Conservation (phyloP, 2,797 vertebrate species). For the Aphelocoma californica region DNA sequence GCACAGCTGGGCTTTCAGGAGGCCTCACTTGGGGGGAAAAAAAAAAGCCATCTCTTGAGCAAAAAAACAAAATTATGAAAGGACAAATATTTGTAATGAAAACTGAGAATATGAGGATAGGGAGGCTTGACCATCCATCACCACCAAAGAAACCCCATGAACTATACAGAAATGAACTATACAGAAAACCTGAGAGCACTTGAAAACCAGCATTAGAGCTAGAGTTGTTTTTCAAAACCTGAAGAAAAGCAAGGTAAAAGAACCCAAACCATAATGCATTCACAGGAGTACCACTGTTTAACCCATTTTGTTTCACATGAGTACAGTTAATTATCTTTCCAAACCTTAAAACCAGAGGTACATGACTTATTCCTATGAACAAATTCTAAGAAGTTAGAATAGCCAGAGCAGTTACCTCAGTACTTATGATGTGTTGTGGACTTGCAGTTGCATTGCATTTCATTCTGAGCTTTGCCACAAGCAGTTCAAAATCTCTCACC, state of each 20-base stretch:
- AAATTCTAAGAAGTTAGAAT: background rate
- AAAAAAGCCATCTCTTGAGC: background rate
- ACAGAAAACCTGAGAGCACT: background rate
- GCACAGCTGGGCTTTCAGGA: background rate
- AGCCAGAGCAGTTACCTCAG: constrained; percentile 81
- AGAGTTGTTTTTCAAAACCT: background rate
- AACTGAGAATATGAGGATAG: background rate
- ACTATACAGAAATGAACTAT: background rate
- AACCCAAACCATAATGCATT: background rate
- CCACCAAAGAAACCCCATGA: background rate
- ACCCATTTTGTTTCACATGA: background rate
- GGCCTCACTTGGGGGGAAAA: background rate
- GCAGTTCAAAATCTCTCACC: constrained; percentile 86
- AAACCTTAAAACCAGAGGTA: background rate
- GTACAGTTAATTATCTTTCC: background rate
- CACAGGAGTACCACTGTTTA: background rate
- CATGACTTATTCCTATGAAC: background rate
- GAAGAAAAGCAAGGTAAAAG: background rate
- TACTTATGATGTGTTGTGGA: constrained; percentile 75
- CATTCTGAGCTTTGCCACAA: constrained; percentile 82
- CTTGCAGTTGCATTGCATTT: constrained; percentile 80
- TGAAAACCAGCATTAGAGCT: background rate
- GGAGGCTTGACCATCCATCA: background rate
- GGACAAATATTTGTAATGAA: background rate
- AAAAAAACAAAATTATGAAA: background rate